A percentile compares a stretch with the other conserved stretches of the same genome.
Conservation (phyloP, 2,888 invertebrate species). For the Lysandra bellargus region DNA sequence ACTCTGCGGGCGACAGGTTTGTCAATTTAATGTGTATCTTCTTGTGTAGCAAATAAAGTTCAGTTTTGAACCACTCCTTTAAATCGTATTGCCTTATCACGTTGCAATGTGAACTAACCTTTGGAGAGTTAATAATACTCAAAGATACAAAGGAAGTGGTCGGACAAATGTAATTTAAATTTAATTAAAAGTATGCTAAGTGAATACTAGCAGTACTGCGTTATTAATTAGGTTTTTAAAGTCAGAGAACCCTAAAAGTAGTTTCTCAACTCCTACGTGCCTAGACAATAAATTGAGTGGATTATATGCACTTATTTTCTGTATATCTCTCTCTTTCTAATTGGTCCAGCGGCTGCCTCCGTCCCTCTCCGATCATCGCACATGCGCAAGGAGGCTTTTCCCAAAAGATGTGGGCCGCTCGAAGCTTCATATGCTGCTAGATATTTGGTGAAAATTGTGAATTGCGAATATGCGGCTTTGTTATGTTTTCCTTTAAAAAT, state of each 20-base stretch:
- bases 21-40: too few relatives aligned
- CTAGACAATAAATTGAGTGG: constrained; percentile 64
- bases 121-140: background rate
- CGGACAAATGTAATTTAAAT: background rate
- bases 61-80: too few relatives aligned
- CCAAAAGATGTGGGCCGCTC: constrained; percentile 63
- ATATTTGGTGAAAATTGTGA: constrained; percentile 31
- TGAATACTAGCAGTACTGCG: background rate
- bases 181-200: background rate
- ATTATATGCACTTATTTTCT: constrained; percentile 63
- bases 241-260: background rate
- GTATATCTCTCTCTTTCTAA: constrained; percentile 50
- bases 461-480: background rate
- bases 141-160: background rate
- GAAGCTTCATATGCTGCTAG: constrained; percentile 66
- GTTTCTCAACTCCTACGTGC: constrained; percentile 65
- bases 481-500: background rate
- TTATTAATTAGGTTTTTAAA: constrained; percentile 28
- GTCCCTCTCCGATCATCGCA: constrained; percentile 62
- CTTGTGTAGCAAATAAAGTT: too few relatives aligned
- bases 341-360: constrained; percentile 44
- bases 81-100: background rate
- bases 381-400: constrained; percentile 66
- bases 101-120: background rate
- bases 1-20: too few relatives aligned